Evolutionary conservation across 2,888 invertebrate species (phyloP).

Genomic region (Sylvicola fuscatus): DNA sequence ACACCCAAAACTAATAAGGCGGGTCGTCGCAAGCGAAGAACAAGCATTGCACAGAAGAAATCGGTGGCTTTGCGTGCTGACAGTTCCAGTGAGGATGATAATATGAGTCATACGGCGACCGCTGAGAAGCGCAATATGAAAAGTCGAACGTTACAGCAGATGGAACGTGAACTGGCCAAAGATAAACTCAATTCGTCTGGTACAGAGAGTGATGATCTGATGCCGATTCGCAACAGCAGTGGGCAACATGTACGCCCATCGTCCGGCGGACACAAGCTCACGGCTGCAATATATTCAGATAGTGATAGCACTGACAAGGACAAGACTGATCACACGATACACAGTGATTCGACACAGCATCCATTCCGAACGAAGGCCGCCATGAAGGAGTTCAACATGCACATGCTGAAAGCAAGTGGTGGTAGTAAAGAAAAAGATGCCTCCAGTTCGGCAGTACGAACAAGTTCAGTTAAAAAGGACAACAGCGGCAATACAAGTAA

Average conservation of each 20-base stretch:
- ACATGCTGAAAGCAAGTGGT: constrained; percentile 12
- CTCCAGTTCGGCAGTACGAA: neutral
- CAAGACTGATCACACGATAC: constrained; percentile 35
- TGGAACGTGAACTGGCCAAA: constrained; percentile 48
- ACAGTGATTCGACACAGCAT: constrained; percentile 44
- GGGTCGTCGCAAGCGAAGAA: constrained; percentile 8
- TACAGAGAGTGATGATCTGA: constrained; percentile 61
- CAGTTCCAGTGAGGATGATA: constrained; percentile 41
- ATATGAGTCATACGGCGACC: too few species aligned
- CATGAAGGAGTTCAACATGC: constrained; percentile 58
- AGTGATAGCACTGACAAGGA: constrained; percentile 31
- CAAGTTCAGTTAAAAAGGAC: neutral
- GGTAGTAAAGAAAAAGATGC: neutral
- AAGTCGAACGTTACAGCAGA: constrained; percentile 43
- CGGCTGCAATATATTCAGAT: constrained; percentile 67
- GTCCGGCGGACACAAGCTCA: constrained; percentile 29
- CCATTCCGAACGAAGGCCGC: constrained; percentile 63
- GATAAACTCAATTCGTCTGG: constrained; percentile 35
- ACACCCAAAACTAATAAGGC: neutral
- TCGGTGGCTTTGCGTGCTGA: constrained; percentile 22
- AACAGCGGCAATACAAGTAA: constrained; percentile 10
- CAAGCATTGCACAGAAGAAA: constrained; percentile 10
- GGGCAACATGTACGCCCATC: constrained; percentile 18
- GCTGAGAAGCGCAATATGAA: constrained; percentile 11
- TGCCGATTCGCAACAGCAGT: constrained; percentile 32